Base-by-base conservation (phyloP, 2,888 invertebrate species). In the Xylota sylvarum region DNA sequence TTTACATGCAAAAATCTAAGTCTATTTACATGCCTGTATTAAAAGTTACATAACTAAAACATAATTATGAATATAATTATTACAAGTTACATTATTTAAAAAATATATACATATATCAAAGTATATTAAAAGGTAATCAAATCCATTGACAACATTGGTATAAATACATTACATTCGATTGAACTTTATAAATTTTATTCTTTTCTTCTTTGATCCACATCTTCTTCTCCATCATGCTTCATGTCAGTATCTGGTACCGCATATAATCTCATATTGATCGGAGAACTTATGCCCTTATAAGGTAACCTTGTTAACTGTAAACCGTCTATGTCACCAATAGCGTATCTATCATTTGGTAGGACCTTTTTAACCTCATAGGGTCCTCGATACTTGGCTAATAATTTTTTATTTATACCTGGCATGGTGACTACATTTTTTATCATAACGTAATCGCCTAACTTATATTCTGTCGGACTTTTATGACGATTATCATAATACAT, bases 381-480 rank as follows among this genome's bases (percentile, higher is more conserved):
- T 2, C 74, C 84, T 17, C 69, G 32, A 56, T 62, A 74, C 23
- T 79, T 79, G n/a, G 73, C 40, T 9, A 76, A 27, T 32, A 80
- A 50, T 32, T 77, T 72, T 60, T 78, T 87, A 48, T 69, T 48
- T 48, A 74, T 58, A 40, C 87, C 78, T 30, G 79, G 60, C 19
- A 37, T 64, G 9, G 64, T 72, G 27, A 67, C 30, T 12, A 78
- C 30, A 23, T 87, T 82, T 35, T 69, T 82, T 7, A 82, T 52
- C 74, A 87, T 77, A 5, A 89, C 89, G 46, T 88, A 67, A 58
- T 85, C 85, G 12, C 80, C 80, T 60, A 27, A 23, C 3, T 74
- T 64, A 46, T 85, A 85, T 43, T 19, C 19, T 37, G 40, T 46
- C 23, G 23, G 23, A 23, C 1, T 23, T 23, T 23, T 23, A 23